Evolutionary conservation across 92 coral and sea anemone genomes (phyloP).

Genomic region (Epizoanthus rinbou): DNA sequence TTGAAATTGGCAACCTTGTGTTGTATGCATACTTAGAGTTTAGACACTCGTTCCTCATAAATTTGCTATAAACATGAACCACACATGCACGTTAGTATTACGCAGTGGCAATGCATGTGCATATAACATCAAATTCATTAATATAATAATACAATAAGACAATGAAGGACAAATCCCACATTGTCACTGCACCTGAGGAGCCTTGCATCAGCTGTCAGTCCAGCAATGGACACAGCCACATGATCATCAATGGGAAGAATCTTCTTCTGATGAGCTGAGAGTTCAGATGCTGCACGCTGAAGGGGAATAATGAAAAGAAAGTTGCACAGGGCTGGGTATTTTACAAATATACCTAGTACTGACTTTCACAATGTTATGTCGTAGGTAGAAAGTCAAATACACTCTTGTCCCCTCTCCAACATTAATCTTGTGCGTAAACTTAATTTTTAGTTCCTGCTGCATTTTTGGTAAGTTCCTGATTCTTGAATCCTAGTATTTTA

Average conservation of each 20-base stretch:
- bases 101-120: neutral
- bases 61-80: conserved; percentile 70
- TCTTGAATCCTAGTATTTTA: no score
- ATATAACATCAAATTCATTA: neutral
- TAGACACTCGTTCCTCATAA: conserved; percentile 95
- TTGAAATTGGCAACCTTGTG: conserved; percentile 88
- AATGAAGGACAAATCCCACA: neutral
- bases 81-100: neutral
- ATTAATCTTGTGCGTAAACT: neutral
- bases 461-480: no score
- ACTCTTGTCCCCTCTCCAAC: neutral
- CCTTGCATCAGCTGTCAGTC: conserved; percentile 97
- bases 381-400: neutral
- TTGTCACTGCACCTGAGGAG: conserved; percentile 72
- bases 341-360: neutral
- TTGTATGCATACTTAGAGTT: conserved; percentile 92
- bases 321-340: neutral
- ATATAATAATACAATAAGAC: neutral
- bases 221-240: conserved; percentile 94
- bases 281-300: conserved; percentile 97
- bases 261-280: conserved; percentile 98
- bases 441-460: no score
- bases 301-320: neutral
- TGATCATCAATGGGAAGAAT: conserved; percentile 94
- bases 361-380: neutral